Conservation (phyloP, 2,888 invertebrate species). For the Taenaris catops region DNA sequence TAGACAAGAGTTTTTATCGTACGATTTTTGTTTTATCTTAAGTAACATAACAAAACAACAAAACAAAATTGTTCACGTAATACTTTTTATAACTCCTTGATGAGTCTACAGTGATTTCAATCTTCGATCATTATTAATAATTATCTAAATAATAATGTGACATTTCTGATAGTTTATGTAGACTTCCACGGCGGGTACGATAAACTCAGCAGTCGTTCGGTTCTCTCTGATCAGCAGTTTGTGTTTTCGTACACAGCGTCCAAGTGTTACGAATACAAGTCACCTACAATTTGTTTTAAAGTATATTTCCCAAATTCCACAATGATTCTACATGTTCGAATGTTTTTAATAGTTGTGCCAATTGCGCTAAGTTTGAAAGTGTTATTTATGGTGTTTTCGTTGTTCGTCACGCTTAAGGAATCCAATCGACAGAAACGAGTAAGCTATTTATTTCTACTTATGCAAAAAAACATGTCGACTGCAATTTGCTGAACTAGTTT, state of each 20-base stretch:
- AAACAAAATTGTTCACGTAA: too few species aligned
- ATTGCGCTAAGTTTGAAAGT: slow-evolving; percentile 61
- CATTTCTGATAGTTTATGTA: slow-evolving; percentile 6
- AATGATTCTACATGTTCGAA: slow-evolving; percentile 5
- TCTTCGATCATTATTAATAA: too few species aligned
- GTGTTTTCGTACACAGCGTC: slow-evolving; percentile 13
- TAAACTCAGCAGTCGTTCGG: slow-evolving; percentile 36
- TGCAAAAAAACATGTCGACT: too few species aligned
- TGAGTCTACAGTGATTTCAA: too few species aligned
- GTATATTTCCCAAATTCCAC: not conserved
- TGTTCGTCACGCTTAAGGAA: slow-evolving; percentile 28
- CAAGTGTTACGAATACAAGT: slow-evolving; percentile 10
- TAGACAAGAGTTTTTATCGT: too few species aligned
- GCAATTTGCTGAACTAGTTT: too few species aligned
- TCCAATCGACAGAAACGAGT: slow-evolving; percentile 27
- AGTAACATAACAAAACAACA: too few species aligned
- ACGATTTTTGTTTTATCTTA: too few species aligned
- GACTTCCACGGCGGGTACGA: not conserved
- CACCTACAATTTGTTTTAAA: slow-evolving; percentile 8
- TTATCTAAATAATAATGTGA: too few species aligned
- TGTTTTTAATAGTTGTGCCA: slow-evolving; percentile 61
- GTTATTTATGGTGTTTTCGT: slow-evolving; percentile 61
- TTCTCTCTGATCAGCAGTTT: slow-evolving; percentile 16
- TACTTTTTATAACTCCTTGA: too few species aligned
- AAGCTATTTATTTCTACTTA: too few species aligned